Evolutionary conservation across 2,113 vertebrate species (phyloP), one percentile per base, ranked within the genome.

Genomic region (Eolophus roseicapilla): DNA sequence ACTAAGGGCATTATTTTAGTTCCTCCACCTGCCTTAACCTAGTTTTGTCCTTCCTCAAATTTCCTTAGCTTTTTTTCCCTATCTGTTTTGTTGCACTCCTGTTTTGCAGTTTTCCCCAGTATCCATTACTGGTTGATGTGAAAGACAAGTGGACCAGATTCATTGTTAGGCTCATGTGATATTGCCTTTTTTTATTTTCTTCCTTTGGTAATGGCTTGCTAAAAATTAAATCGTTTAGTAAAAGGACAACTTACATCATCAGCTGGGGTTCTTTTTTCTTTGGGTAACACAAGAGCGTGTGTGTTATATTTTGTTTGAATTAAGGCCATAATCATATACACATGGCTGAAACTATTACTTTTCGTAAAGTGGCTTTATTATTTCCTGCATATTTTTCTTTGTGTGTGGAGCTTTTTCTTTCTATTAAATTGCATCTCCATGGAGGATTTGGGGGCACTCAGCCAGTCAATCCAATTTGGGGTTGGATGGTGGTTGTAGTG

Each of bases 381-480:
- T 93, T 96, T 93, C 76, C 75, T 80, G 78, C 49, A 35, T 60
- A 87, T 89, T 93, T 89, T 88, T 43, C 74, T 87, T 92, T 92
- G 50, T 79, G 24, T 79, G 59, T 59, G 63, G 27, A 90, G 12
- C 44, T 84, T 79, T 94, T 88, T 73, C 70, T 62, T 95, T 84
- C 79, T 94, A 57, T 91, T 88, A 94, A 96, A 96, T 88, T 94
- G 82, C 65, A 63, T 93, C 93, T 88, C 93, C 73, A 39, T 87
- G 50, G 94, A 96, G 95, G 86, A 96, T 95, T 96, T 94, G 55
- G 63, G 78, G 90, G 95, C 93, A 93, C 78, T 92, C 95, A 96
- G 93, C 93, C 93, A 96, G 90, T 92, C 90, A 95, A 95, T 95
- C 91, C 94, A 92, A 94, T 96, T 91, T 96, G 79, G 60, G 86